Evolutionary conservation across 2,113 vertebrate genomes (phyloP).

Genomic region (Anhinga rufa): DNA sequence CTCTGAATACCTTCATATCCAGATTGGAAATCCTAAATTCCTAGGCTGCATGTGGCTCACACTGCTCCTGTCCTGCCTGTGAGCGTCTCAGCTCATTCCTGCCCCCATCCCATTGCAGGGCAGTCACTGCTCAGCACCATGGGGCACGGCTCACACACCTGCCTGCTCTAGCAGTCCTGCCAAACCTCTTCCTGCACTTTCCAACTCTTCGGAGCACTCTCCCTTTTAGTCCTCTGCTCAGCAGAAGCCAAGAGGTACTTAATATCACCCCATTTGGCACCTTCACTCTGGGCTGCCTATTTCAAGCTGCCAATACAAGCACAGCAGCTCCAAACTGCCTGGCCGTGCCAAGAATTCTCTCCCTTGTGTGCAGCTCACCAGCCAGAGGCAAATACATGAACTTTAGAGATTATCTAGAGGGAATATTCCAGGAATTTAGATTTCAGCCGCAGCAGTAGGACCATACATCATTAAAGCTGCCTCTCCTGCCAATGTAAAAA

Average conservation of each 20-base stretch:
- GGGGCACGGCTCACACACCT: background rate
- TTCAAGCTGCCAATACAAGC: conserved; percentile 42
- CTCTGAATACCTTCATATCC: background rate
- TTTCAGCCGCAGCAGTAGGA: background rate
- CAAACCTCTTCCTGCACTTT: background rate
- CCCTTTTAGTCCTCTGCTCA: background rate
- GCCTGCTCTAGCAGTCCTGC: background rate
- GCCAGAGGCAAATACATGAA: conserved; percentile 51
- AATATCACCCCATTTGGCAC: conserved; percentile 1
- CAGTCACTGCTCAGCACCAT: accelerated
- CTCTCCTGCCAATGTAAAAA: conserved; percentile 33
- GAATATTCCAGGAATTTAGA: conserved; percentile 48
- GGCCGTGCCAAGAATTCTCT: background rate
- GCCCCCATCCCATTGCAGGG: background rate
- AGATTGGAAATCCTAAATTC: background rate
- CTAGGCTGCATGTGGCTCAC: background rate
- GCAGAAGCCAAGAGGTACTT: background rate
- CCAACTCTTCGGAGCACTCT: background rate
- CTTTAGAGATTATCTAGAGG: conserved; percentile 24
- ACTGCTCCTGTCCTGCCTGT: background rate
- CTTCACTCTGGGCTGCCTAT: background rate
- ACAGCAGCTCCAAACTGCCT: background rate
- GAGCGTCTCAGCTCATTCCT: background rate
- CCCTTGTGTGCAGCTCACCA: background rate
- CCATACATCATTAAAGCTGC: conserved; percentile 49